Evolutionary conservation across 2,113 vertebrate species (phyloP), one percentile per base, ranked within the genome.

Genomic region (Tachuris rubrigastra): DNA sequence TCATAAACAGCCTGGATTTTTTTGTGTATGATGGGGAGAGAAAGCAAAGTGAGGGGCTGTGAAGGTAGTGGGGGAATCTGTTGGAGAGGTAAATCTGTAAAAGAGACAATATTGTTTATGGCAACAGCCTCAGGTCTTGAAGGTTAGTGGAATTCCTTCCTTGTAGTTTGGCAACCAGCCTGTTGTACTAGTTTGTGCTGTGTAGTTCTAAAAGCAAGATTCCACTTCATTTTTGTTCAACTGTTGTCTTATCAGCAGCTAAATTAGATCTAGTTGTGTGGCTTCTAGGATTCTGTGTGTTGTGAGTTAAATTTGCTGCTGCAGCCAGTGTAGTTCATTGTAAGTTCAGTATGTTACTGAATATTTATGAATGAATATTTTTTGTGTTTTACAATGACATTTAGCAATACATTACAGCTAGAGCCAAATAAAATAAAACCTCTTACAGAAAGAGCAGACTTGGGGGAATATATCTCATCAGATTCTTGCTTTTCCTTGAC

Each of bases 291-390:
- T 89, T 75, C 80, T 84, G 69, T 50, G 69, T 78, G n/a, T 62
- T 65, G 79, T 58, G 92, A 96, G 95, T 96, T 96, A 96, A 95
- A 95, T 78, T 65, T 86, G 47, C 49, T 89, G 83, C 60, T 85
- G 20, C 65, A 93, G 90, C 67, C 88, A 92, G 62, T 49, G 80
- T 72, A 93, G 90, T 97, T 97, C 96, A 93, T 33, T 85, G 12
- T 73, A 94, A 97, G 96, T 97, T 96, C 95, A 96, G 62, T 93
- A 87, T 93, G 90, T 95, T 95, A 86, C 93, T 94, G 92, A 97
- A 96, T 96, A 95, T 96, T 96, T 96, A 95, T 95, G 96, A 97
- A 96, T 97, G 90, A 92, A 87, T 94, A 68, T 85, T 94, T 93
- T 96, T 81, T 95, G 60, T 7, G 3, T 96, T 95, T 97, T 95